Conservation (phyloP, 1,140 invertebrate genomes). For the Ceratitis capitata region DNA sequence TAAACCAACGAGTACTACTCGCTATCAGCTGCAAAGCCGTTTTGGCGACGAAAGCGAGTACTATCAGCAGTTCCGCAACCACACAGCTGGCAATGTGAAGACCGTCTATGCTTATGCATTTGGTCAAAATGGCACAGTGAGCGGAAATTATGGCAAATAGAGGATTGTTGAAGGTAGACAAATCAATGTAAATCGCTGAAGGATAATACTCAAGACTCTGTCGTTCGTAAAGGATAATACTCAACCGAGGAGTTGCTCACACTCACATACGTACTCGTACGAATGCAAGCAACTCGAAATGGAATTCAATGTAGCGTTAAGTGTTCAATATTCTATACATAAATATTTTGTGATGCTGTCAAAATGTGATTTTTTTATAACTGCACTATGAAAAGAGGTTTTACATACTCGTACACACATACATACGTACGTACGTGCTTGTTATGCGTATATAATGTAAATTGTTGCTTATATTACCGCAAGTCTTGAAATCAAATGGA, state of each 20-base stretch:
- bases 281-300: background rate
- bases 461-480: background rate
- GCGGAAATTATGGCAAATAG: background rate
- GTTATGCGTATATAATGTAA: background rate
- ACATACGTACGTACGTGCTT: no score
- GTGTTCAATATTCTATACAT: background rate
- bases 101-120: background rate
- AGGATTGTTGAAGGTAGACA: background rate
- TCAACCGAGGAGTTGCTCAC: background rate
- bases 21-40: background rate
- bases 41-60: background rate
- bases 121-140: background rate
- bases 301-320: background rate
- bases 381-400: background rate
- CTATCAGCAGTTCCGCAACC: background rate
- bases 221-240: background rate
- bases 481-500: no score
- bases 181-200: background rate
- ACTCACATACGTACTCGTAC: background rate
- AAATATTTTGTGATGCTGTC: slow-evolving; percentile 16
- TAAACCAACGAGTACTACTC: background rate
- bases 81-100: background rate
- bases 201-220: background rate
- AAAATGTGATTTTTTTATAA: slow-evolving; percentile 29
- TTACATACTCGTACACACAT: no score